Conservation (phyloP, 2,113 vertebrate genomes). For the Oreochromis spilurus region DNA sequence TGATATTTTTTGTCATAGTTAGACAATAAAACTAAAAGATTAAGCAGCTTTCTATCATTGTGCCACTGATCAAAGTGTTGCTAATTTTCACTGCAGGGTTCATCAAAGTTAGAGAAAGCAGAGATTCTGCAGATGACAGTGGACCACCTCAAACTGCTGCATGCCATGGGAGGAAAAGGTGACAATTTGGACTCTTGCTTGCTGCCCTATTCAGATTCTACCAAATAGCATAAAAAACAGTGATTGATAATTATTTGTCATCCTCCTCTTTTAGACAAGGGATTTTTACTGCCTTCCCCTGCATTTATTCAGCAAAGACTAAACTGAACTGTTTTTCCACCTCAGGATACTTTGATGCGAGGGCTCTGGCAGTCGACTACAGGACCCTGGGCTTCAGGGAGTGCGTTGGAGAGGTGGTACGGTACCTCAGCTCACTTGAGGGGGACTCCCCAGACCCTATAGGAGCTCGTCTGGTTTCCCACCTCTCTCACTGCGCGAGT, state of each 20-base stretch:
- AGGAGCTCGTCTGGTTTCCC: conserved; percentile 87
- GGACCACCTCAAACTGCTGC: conserved; percentile 91
- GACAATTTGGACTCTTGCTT: neutral
- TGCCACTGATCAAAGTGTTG: neutral
- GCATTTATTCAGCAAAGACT: neutral
- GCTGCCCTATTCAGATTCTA: neutral
- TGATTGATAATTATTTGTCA: neutral
- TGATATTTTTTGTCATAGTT: neutral
- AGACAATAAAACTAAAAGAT: neutral
- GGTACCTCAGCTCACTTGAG: conserved; percentile 86
- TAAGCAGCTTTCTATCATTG: neutral
- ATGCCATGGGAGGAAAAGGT: conserved; percentile 89
- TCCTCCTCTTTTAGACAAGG: neutral
- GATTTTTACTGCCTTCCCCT: neutral
- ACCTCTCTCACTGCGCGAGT: conserved; percentile 87
- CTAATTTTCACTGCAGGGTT: conserved; percentile 73
- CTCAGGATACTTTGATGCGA: conserved; percentile 87
- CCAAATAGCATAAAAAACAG: neutral
- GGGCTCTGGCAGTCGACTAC: conserved; percentile 88
- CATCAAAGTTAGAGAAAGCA: conserved; percentile 92
- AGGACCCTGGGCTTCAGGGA: conserved; percentile 92
- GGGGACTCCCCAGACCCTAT: conserved; percentile 83
- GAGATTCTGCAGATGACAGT: conserved; percentile 97
- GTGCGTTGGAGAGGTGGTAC: conserved; percentile 89
- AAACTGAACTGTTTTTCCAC: conserved; percentile 10